phyloP scores from a whole-genome alignment of 2,888 invertebrate species.

The Drosophila antonietae region DNA sequence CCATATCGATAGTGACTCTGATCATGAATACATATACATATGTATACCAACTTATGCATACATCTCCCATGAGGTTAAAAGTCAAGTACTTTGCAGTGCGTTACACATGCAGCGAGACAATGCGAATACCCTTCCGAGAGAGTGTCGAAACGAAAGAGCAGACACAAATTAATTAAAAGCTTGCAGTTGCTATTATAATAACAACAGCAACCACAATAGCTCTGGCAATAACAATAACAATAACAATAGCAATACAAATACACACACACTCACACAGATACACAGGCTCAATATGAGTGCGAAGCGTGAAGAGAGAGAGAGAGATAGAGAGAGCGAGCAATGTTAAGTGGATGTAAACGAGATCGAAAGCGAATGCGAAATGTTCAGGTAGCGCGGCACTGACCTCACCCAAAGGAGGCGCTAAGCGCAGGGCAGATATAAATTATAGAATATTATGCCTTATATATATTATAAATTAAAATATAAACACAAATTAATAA shows the following conservation, averaged over 20 bases:
- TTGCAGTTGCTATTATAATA: neutral
- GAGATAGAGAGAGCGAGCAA: neutral
- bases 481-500: neutral
- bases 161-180: constrained; percentile 27
- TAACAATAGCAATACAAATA: constrained; percentile 2
- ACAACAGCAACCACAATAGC: neutral
- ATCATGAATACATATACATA: neutral
- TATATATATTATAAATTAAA: neutral
- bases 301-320: neutral
- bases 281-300: neutral
- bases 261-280: neutral
- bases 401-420: constrained; percentile 25
- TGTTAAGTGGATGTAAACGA: constrained; percentile 7
- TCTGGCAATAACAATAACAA: neutral
- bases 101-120: neutral
- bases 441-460: neutral
- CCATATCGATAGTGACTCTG: neutral
- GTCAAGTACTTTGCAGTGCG: neutral
- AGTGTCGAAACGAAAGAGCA: constrained; percentile 4
- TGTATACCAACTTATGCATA: too few relatives aligned
- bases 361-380: constrained; percentile 18
- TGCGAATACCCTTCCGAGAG: neutral
- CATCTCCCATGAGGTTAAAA: neutral
- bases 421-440: neutral
- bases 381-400: constrained; percentile 24